Base-by-base conservation (phyloP, 2,888 invertebrate species). In the Hymenopus coronatus region DNA sequence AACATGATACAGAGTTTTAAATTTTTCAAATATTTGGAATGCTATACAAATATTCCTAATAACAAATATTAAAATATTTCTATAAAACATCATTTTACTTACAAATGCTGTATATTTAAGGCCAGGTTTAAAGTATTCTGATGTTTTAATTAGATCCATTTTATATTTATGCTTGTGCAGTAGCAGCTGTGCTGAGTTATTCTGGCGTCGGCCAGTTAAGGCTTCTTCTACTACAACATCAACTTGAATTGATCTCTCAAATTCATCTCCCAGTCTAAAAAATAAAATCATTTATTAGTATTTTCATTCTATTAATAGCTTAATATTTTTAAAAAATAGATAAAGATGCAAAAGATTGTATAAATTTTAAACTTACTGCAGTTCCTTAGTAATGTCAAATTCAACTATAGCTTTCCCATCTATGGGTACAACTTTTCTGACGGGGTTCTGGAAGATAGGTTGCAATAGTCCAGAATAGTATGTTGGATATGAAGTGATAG, bases 221-320 rank as follows among this genome's bases (percentile, higher is more conserved):
- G 96, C 96, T 94, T 99, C 99, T 93, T 98, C 98, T 3, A 99
- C 96, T 9, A 97, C 96, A 0, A 98, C 98, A 92, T 98, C 97
- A 86, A 99, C 95, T 70, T 97, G 95, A 85, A 99, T 96, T 33
- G 96, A 96, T 91, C 98, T 95, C 91, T 97, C 96, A 91, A 96
- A 97, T 88, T 98, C 97, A 91, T 97, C 97, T 81, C 95, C 96
- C 89, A 98, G 93, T 92, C 96, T 96, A 89, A 89, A 90, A 89
- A 86, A 88, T 40, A 86, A 88, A 70, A 87, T 25, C 84, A 27
- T 40, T n/a, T 1, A 14, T 27, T 25, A 87, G 54, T 25, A 87
- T 12, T 2, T 83, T 28, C 7, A 83, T n/a, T 27, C n/a, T 46
- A 3, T 9, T 12, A 54, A 15, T 54, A 28, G 8, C 81, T 12